phyloP scores from a whole-genome alignment of 2,888 invertebrate genomes.

The Cephus runcator region DNA sequence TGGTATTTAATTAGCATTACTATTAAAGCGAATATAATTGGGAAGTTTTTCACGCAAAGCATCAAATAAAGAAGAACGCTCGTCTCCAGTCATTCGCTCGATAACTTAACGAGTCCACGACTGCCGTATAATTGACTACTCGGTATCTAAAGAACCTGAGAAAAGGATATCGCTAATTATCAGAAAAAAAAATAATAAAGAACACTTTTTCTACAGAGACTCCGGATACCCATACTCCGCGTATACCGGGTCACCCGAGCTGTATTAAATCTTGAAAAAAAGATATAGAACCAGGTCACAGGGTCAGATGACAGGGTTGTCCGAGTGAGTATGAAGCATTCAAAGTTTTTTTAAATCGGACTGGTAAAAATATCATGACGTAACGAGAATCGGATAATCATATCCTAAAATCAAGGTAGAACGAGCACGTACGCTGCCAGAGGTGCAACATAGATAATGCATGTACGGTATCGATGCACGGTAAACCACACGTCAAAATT shows the following conservation, averaged over 20 bases:
- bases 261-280: background rate
- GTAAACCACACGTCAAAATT: background rate
- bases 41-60: background rate
- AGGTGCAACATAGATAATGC: background rate
- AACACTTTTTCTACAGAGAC: background rate
- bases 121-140: background rate
- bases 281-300: background rate
- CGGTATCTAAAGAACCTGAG: background rate
- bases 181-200: background rate
- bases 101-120: background rate
- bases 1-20: conserved; percentile 24
- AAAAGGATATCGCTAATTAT: background rate
- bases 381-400: background rate
- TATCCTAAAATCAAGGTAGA: background rate
- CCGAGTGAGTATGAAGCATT: background rate
- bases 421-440: background rate
- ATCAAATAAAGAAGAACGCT: too few relatives aligned
- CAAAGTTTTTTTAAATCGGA: background rate
- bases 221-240: background rate
- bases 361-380: background rate
- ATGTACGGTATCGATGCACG: background rate
- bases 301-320: background rate
- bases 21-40: conserved; percentile 26
- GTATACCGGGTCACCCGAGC: background rate
- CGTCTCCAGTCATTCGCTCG: background rate